These are phyloP conservation scores for Notamacropus eugenii DNA, from an alignment of 2,797 vertebrate species.

Conservation along the genomic window DNA sequence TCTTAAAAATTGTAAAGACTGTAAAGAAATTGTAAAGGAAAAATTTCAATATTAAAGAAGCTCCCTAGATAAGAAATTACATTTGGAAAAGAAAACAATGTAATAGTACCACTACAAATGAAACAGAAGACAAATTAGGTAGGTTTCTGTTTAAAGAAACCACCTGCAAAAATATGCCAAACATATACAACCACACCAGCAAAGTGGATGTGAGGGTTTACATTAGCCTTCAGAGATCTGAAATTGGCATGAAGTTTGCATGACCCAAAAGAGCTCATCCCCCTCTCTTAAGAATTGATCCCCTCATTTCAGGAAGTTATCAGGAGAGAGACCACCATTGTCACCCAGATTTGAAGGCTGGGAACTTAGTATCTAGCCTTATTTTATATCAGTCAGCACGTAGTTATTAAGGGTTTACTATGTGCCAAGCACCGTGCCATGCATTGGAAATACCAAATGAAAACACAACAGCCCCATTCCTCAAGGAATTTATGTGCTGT, in stretches of 20 bases:
- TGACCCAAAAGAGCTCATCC: background rate
- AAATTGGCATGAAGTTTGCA: background rate
- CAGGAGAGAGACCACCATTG: background rate
- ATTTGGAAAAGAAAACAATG: background rate
- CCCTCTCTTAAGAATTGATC: background rate
- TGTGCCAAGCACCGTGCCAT: background rate
- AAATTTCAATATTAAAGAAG: constrained; percentile 16
- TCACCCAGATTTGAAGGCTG: background rate
- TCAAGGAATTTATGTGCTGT: background rate
- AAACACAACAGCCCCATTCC: background rate
- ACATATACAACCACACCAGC: background rate
- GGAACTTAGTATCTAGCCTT: background rate
- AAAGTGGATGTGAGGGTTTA: background rate
- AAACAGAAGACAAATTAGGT: constrained; percentile 1
- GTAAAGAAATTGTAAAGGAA: background rate
- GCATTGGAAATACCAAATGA: background rate
- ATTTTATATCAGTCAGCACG: background rate
- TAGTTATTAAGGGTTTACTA: background rate
- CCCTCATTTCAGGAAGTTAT: background rate
- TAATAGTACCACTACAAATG: background rate
- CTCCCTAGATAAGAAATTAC: background rate
- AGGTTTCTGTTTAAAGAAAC: constrained; percentile 28
- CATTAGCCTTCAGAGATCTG: background rate
- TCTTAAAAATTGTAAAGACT: background rate
- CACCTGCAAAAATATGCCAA: constrained; percentile 10